Evolutionary conservation across 2,113 vertebrate species (phyloP).

Genomic region (Cochlearius cochlearius): DNA sequence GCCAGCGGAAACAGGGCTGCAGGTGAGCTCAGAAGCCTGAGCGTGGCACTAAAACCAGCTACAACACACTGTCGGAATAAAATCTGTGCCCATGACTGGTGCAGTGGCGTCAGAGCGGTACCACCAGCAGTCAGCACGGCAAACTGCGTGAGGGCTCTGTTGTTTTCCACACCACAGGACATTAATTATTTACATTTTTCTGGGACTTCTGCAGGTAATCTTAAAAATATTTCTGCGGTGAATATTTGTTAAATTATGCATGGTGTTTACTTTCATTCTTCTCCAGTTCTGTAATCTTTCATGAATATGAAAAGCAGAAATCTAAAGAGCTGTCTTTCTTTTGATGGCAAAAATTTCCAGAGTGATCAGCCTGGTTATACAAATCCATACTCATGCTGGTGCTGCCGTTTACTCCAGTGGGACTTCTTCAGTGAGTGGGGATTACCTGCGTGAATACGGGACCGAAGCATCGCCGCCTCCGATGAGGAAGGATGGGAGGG

Average conservation of each 20-base stretch:
- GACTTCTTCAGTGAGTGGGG: not conserved
- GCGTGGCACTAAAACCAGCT: not conserved
- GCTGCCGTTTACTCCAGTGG: not conserved
- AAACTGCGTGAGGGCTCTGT: not conserved
- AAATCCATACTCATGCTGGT: not conserved
- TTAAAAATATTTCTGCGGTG: not conserved
- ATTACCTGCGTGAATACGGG: accelerated
- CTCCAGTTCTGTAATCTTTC: not conserved
- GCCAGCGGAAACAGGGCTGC: not conserved
- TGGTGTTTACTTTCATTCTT: constrained; percentile 40
- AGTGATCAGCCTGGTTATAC: not conserved
- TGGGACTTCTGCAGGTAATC: constrained; percentile 27
- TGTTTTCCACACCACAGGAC: not conserved
- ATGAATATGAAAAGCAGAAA: constrained; percentile 1
- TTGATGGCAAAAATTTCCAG: not conserved
- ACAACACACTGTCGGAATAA: accelerated
- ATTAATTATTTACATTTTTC: constrained; percentile 13
- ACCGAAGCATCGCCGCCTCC: not conserved
- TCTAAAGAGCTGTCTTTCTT: not conserved
- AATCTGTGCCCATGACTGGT: not conserved
- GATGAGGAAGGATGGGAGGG: not conserved
- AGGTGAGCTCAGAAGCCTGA: accelerated
- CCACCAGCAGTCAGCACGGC: not conserved
- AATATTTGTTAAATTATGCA: constrained; percentile 50
- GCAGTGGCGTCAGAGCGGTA: not conserved